Evolutionary conservation across 2,888 invertebrate species (phyloP).

Genomic region (Chrysina gloriosa): DNA sequence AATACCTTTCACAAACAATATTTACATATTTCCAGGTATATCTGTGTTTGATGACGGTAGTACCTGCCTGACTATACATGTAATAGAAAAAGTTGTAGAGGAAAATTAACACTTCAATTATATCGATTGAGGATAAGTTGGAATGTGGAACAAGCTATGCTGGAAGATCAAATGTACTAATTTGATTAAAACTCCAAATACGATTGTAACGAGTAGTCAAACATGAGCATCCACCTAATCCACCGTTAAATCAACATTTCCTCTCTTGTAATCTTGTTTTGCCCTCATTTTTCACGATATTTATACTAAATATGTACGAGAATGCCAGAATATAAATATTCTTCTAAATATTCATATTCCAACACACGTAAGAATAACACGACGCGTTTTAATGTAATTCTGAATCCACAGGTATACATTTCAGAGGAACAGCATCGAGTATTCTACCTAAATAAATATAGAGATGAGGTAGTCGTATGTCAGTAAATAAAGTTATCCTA

Average conservation of each 20-base stretch:
- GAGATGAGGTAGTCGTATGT: neutral
- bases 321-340: neutral
- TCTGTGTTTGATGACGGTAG: neutral
- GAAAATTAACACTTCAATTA: constrained; percentile 1
- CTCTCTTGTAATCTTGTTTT: neutral
- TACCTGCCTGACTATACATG: neutral
- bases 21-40: constrained; percentile 6
- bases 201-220: neutral
- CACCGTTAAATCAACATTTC: neutral
- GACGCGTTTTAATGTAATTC: neutral
- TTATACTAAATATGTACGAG: neutral
- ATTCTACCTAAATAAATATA: neutral
- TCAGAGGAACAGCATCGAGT: neutral
- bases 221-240: neutral
- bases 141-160: neutral
- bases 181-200: neutral
- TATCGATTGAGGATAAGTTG: neutral
- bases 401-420: neutral
- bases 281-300: neutral
- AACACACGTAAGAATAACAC: neutral
- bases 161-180: constrained; percentile 4
- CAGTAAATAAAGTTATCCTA: constrained; percentile 4
- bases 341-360: neutral
- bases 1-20: constrained; percentile 4
- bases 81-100: neutral